A percentile compares a stretch with the other conserved stretches of the same genome.
These are phyloP conservation scores for Boloria euphrosyne DNA, from an alignment of 2,888 invertebrate species.

Conservation along the genomic window DNA sequence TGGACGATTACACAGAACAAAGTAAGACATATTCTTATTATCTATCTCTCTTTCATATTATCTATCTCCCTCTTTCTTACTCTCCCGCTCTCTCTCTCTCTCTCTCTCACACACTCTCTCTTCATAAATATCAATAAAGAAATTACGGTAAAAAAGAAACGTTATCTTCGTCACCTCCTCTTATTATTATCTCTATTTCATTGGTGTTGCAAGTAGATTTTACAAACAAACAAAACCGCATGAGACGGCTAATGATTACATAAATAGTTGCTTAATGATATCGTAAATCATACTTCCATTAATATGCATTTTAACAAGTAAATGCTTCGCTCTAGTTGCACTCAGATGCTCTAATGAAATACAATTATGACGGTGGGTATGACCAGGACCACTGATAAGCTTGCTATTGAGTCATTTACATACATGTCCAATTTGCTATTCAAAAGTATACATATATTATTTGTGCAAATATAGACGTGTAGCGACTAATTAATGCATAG, in stretches of 20 bases:
- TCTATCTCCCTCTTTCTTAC: too few relatives aligned
- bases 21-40: too few relatives aligned
- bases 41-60: too few relatives aligned
- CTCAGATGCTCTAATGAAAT: constrained; percentile 53
- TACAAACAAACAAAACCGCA: constrained; percentile 4
- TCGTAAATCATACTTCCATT: constrained; percentile 40
- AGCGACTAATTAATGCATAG: not conserved
- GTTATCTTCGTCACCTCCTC: too few relatives aligned
- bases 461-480: not conserved
- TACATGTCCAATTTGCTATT: constrained; percentile 52
- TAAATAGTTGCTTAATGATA: constrained; percentile 39
- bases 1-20: too few relatives aligned
- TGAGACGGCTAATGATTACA: constrained; percentile 24
- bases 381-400: constrained; percentile 52
- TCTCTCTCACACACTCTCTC: too few relatives aligned
- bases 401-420: constrained; percentile 55
- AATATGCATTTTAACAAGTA: constrained; percentile 29
- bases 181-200: too few relatives aligned
- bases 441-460: constrained; percentile 30
- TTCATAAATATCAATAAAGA: too few relatives aligned
- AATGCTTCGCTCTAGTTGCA: constrained; percentile 46
- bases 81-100: too few relatives aligned
- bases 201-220: not conserved
- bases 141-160: too few relatives aligned
- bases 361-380: constrained; percentile 52